Evolutionary conservation across 2,797 vertebrate genomes (phyloP).

Genomic region (Cyclopterus lumpus): DNA sequence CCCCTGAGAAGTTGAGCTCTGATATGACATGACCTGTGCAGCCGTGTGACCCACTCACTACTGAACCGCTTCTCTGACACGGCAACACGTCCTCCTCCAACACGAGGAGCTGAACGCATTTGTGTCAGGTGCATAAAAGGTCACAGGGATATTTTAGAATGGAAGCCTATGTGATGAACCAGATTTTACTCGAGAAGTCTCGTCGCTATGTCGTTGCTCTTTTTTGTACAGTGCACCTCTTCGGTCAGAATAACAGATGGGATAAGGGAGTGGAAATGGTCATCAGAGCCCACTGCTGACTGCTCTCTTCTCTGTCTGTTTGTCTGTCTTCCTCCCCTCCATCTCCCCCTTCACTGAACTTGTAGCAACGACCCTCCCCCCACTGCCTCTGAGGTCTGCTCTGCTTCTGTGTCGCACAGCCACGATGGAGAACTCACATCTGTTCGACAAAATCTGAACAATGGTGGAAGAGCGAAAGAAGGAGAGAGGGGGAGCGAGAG

Average conservation of each 20-base stretch:
- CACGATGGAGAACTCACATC: slow-evolving; percentile 51
- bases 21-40: too few relatives aligned
- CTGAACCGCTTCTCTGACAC: background rate
- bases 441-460: slow-evolving; percentile 49
- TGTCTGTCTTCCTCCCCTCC: background rate
- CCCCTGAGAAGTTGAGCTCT: too few relatives aligned
- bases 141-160: background rate
- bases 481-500: background rate
- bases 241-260: background rate
- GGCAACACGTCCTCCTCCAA: background rate
- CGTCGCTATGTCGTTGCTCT: background rate
- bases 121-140: background rate
- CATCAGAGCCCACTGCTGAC: background rate
- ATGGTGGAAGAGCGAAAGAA: slow-evolving; percentile 24
- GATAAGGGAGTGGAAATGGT: background rate
- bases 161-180: background rate
- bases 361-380: slow-evolving; percentile 22
- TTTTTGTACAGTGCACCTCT: background rate
- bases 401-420: slow-evolving; percentile 12
- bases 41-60: too few relatives aligned
- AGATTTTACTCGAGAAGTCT: background rate
- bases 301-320: background rate
- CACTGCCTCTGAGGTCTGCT: background rate
- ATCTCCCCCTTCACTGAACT: slow-evolving; percentile 21
- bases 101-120: background rate